A percentile compares a stretch with the other conserved stretches of the same genome.
Conservation (phyloP, 2,113 vertebrate species). For the Opisthocomus hoazin region DNA sequence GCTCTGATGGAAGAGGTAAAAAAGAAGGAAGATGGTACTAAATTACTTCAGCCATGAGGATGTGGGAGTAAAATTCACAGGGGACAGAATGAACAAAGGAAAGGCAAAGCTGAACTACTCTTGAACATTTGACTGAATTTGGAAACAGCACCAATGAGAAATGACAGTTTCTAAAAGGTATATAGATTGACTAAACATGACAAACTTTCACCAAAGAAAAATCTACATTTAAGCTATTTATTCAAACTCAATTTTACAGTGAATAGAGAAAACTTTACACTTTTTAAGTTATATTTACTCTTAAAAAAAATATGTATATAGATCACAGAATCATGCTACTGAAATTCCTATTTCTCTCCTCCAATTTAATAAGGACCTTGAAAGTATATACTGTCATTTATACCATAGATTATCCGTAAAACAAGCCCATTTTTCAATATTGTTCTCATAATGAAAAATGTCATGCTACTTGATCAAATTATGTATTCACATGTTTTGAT, state of each 20-base stretch:
- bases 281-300: not conserved
- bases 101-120: not conserved
- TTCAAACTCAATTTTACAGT: not conserved
- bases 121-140: not conserved
- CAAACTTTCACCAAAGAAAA: not conserved
- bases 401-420: not conserved
- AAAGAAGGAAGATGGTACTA: not conserved
- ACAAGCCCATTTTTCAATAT: not conserved
- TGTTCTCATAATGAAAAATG: not conserved
- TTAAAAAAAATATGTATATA: not conserved
- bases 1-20: not conserved
- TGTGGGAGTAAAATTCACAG: not conserved
- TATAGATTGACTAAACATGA: not conserved
- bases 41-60: not conserved
- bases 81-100: not conserved
- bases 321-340: not conserved
- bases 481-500: not conserved
- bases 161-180: not conserved
- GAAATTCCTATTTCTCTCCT: not conserved
- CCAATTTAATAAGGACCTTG: not conserved
- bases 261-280: not conserved
- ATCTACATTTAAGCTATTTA: not conserved
- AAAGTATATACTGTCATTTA: not conserved
- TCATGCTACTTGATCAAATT: not conserved
- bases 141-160: not conserved